Base-by-base conservation (phyloP, 2,888 invertebrate species). In the Prenolepis imparis region DNA sequence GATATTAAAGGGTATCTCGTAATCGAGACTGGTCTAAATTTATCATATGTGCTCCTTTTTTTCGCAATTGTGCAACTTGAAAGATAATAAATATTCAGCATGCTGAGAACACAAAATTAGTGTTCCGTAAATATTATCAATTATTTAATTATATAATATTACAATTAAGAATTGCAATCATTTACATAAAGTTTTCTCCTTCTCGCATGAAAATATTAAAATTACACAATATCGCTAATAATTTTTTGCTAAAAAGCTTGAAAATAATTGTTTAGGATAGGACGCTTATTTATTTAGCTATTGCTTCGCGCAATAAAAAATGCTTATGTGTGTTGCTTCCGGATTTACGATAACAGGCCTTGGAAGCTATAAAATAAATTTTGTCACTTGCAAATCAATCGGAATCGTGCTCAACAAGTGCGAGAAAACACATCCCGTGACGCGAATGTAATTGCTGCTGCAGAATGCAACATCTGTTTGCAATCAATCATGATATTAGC, bases 401-500 rank as follows among this genome's bases (percentile, higher is more conserved):
- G 28, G 55, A 55, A 68, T 72, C 21, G 5, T 72, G 72, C 57
- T 78, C 70, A 66, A 78, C 70, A 78, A 78, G 44, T 66, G 70
- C 57, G 15, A 3, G 32, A n/a, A 48, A 81, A 18, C 18, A n/a
- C 75, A 21, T 48, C 18, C 41, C 32, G 63, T 63, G 44, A 74
- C 63, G 41, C 28, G 55, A 55, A n/a, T 24, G 68, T 68, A 68
- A 77, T 68, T 77, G 21, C 77, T 55, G 57, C 21, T 32, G 21
- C 44, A 39, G 74, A 80, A 80, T 59, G 48, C 32, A 59, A 73
- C 74, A 39, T 61, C 59, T 48, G 80, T 80, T 61, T 59, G 39
- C 36, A 52, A 82, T 84, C 82, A 67, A 82, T 84, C 84, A 84
- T 75, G 61, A 82, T 55, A 67, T 67, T 61, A 70, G 78, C 55